phyloP scores from a whole-genome alignment of 2,797 vertebrate genomes.

The Sparidentex hasta region DNA sequence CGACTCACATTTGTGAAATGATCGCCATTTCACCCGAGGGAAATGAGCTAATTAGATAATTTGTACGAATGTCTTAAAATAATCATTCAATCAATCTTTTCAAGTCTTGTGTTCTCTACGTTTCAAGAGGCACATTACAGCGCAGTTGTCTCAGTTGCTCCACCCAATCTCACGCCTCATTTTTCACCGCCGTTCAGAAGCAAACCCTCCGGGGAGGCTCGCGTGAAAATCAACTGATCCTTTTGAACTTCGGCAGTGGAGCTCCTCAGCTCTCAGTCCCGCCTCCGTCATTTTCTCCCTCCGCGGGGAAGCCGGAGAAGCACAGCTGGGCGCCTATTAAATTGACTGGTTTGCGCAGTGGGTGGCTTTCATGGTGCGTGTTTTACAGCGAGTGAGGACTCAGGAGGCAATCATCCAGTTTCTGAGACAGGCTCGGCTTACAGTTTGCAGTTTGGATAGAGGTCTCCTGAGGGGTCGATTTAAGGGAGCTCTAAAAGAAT shows the following conservation, averaged over 20 bases:
- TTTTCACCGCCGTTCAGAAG: background rate
- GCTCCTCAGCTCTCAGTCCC: conserved; percentile 23
- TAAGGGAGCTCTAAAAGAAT: background rate
- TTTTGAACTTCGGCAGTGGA: conserved; percentile 37
- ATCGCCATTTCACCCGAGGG: background rate
- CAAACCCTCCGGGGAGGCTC: conserved; percentile 3
- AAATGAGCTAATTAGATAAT: conserved; percentile 13
- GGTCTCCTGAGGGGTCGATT: background rate
- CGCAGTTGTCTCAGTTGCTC: background rate
- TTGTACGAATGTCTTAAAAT: background rate
- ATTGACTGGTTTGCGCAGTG: conserved; percentile 22
- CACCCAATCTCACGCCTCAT: conserved; percentile 1
- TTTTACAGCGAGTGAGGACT: conserved; percentile 38
- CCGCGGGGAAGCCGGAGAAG: background rate
- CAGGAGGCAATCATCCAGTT: conserved; percentile 7
- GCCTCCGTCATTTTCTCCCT: conserved; percentile 26
- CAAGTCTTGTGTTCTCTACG: background rate
- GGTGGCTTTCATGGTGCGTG: background rate
- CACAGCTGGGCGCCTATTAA: conserved; percentile 42
- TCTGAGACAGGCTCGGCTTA: background rate
- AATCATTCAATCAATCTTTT: background rate
- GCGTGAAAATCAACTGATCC: conserved; percentile 21
- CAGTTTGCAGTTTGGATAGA: background rate
- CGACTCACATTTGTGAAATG: background rate
- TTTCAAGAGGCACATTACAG: background rate